phyloP scores from a whole-genome alignment of 2,888 invertebrate genomes.

The Xylophagus ater region DNA sequence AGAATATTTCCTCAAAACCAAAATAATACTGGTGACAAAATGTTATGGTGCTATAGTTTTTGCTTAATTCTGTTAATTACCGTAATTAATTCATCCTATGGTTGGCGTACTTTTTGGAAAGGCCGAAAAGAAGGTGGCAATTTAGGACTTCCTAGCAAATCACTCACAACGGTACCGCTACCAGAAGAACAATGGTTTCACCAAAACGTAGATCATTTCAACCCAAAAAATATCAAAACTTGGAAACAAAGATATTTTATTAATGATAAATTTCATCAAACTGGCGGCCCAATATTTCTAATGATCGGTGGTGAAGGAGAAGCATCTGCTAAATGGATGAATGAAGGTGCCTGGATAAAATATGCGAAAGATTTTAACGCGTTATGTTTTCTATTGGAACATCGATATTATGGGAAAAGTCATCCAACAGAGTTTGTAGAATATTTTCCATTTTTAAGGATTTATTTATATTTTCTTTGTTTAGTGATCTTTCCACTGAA shows the following conservation, averaged over 20 bases:
- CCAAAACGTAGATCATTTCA: constrained; percentile 76
- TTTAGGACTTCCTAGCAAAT: constrained; percentile 37
- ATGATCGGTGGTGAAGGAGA: constrained; percentile 92
- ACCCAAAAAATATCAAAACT: constrained; percentile 50
- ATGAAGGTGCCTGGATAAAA: constrained; percentile 73
- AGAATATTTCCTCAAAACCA: too few species aligned
- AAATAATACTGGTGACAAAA: too few species aligned
- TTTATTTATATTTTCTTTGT: constrained; percentile 21
- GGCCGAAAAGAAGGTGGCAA: constrained; percentile 38
- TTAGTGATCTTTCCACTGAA: constrained; percentile 68
- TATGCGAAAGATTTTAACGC: constrained; percentile 72
- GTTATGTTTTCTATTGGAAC: constrained; percentile 77
- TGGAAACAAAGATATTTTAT: constrained; percentile 83
- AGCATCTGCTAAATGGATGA: constrained; percentile 76
- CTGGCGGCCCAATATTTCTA: constrained; percentile 73
- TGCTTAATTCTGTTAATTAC: too few species aligned
- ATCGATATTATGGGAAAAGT: constrained; percentile 88
- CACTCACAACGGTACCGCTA: constrained; percentile 9
- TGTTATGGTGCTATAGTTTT: too few species aligned
- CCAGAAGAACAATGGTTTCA: constrained; percentile 58
- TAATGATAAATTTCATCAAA: constrained; percentile 59
- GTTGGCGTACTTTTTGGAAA: constrained; percentile 27
- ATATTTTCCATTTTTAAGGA: neutral
- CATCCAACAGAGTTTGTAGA: constrained; percentile 69
- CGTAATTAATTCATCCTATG: too few species aligned